These are phyloP conservation scores for Harpalus rubripes DNA, from an alignment of 2,888 invertebrate genomes.

Conservation along the genomic window DNA sequence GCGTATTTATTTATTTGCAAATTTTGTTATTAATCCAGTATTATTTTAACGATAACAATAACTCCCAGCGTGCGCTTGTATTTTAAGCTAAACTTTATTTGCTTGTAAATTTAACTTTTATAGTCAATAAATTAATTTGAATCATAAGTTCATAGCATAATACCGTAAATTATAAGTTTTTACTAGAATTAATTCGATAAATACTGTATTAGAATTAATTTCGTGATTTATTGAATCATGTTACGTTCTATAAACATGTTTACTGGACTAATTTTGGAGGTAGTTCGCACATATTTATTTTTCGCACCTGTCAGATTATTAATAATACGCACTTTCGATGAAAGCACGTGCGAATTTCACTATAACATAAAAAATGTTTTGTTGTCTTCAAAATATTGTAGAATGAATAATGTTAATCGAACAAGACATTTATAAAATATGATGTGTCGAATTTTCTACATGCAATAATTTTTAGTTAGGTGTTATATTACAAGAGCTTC, in stretches of 20 bases:
- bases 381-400: too few species aligned
- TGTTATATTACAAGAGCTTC: too few species aligned
- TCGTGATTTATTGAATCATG: neutral
- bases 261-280: neutral
- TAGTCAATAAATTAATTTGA: conserved; percentile 1
- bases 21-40: neutral
- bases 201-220: neutral
- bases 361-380: neutral
- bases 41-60: neutral
- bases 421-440: too few species aligned
- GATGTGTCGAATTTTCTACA: too few species aligned
- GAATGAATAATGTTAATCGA: too few species aligned
- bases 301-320: neutral
- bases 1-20: neutral
- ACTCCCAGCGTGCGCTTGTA: neutral
- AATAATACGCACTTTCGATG: neutral
- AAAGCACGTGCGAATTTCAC: neutral
- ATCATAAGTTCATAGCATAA: neutral
- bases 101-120: conserved; percentile 3
- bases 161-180: conserved; percentile 2
- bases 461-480: too few species aligned
- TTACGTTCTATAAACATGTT: neutral
- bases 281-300: neutral
- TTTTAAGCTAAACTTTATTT: neutral
- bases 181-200: neutral